Evolutionary conservation across 2,888 invertebrate genomes (phyloP), one percentile per base, ranked within the genome.

Genomic region (Pristionchus mayeri): DNA sequence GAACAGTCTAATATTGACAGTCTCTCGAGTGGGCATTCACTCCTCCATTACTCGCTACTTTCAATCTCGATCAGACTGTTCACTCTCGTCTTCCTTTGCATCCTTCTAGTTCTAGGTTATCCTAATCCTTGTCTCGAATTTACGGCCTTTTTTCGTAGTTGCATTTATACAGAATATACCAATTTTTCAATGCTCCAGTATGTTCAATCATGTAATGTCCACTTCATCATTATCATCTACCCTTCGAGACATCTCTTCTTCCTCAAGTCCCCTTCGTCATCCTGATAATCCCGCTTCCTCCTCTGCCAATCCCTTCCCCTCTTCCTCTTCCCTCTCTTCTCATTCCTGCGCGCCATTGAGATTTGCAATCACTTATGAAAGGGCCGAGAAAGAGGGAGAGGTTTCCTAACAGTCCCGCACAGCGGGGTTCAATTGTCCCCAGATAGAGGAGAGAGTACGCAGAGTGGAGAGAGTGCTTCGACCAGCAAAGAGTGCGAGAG

Each of bases 401-500:
- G 78, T 52, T 76, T 30, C 76, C 78, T 37, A 54, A 50, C 78
- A 54, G 54, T 54, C 78, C 78, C 52, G 34, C 78, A 54, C 78
- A 78, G 50, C 78, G 78, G 54, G 71, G 71, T 71, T 71, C 71
- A 11, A 44, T 40, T 71, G 71, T 24, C 2, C 44, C 40, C 37
- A n/a, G n/a, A n/a, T 48, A 67, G 67, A 21, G 37, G 37, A 40
- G 71, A 71, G n/a, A 71, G 40, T 34, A 24, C 7, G n/a, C 2
- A 0, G 11, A 71, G 3, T 11, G 67, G 18, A 9, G 67, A 67
- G 67, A 13, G 21, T 48, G 48, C 48, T 16, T 16, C 48, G 48
- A 48, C 11, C 48, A 9, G 48, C 16, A 11, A 44, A 44, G 44
- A 13, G 44, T 9, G 44, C 7, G 44, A 44, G 13, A 44, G 44